Evolutionary conservation across 92 coral and sea anemone genomes (phyloP).

Genomic region (Porites rus): DNA sequence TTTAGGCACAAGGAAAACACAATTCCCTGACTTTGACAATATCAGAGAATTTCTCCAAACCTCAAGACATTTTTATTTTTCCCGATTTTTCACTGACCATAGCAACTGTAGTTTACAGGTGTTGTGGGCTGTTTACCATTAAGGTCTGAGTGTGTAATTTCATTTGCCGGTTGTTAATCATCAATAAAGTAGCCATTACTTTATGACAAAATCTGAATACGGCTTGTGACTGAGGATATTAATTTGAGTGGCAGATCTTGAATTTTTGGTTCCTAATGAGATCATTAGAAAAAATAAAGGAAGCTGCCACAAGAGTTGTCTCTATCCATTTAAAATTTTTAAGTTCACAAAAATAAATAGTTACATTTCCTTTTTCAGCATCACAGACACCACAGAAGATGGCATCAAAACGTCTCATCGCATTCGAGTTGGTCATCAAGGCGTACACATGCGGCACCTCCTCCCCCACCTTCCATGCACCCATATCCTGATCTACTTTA

Average conservation of each 20-base stretch:
- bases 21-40: no score
- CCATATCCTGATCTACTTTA: conserved; percentile 84
- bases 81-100: not conserved
- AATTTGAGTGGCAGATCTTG: not conserved
- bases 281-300: not conserved
- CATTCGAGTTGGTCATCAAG: conserved; percentile 77
- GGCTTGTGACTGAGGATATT: not conserved
- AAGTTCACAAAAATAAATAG: not conserved
- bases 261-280: not conserved
- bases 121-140: no score
- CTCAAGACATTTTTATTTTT: no score
- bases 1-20: no score
- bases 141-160: no score
- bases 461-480: conserved; percentile 62
- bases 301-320: not conserved
- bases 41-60: no score
- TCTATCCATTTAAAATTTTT: not conserved
- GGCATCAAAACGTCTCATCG: conserved; percentile 74
- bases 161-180: no score
- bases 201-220: no score
- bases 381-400: conserved; percentile 86
- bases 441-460: conserved; percentile 32
- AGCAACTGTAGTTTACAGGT: not conserved
- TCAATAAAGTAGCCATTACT: no score
- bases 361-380: conserved; percentile 50